phyloP scores from a whole-genome alignment of 1,140 invertebrate genomes.

The Bombus waltoni region DNA sequence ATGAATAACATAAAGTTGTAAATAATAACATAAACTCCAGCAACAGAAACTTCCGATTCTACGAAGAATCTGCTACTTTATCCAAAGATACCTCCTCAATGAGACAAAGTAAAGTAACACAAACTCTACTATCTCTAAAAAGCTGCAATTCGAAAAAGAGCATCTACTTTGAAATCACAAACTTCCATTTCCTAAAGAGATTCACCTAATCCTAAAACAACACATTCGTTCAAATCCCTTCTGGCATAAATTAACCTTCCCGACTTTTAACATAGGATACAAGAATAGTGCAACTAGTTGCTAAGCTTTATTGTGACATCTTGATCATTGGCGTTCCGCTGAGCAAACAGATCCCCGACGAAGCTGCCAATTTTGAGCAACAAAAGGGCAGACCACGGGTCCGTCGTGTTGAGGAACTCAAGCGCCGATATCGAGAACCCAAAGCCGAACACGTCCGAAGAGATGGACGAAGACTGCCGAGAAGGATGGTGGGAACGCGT shows the following conservation, averaged over 20 bases:
- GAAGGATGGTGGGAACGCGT: conserved; percentile 82
- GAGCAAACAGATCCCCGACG: conserved; percentile 24
- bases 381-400: conserved; percentile 25
- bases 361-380: conserved; percentile 44
- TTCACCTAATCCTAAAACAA: background rate
- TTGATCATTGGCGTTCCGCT: background rate
- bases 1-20: too few relatives aligned
- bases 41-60: too few relatives aligned
- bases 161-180: background rate
- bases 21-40: too few relatives aligned
- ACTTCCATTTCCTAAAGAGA: background rate
- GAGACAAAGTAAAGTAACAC: too few relatives aligned
- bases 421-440: conserved; percentile 52
- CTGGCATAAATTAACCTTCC: background rate
- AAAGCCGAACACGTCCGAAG: conserved; percentile 71
- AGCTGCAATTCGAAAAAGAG: background rate
- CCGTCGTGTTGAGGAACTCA: conserved; percentile 14
- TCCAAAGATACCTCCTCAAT: too few relatives aligned
- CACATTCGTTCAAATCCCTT: background rate
- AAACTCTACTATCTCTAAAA: background rate
- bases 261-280: background rate
- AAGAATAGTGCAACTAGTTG: too few relatives aligned
- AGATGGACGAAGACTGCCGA: conserved; percentile 77
- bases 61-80: too few relatives aligned
- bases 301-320: conserved; percentile 20